Evolutionary conservation across 2,113 vertebrate species (phyloP).

Genomic region (Nothocercus julius): DNA sequence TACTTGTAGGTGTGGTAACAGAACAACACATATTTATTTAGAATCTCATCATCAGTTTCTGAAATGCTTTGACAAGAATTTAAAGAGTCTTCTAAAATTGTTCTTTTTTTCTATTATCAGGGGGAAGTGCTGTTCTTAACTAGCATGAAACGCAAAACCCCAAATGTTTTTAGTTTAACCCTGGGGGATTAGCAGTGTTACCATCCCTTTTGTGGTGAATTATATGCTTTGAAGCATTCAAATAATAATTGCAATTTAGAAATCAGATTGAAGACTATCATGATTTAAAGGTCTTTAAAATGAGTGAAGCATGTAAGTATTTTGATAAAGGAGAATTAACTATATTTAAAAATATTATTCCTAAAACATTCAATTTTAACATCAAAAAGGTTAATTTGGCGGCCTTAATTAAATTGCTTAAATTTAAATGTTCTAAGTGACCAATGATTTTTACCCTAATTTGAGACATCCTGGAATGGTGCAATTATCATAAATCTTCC

Average conservation of each 20-base stretch:
- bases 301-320: not conserved
- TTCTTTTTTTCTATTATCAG: not conserved
- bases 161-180: not conserved
- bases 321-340: conserved; percentile 12
- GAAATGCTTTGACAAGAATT: not conserved
- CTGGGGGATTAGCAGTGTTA: not conserved
- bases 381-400: not conserved
- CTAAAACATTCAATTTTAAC: not conserved
- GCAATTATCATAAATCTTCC: not conserved
- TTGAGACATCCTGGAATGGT: not conserved
- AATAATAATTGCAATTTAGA: not conserved
- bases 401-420: conserved; percentile 8
- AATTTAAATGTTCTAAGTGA: not conserved
- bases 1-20: not conserved
- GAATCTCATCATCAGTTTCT: not conserved
- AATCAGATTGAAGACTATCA: not conserved
- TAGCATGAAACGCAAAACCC: not conserved
- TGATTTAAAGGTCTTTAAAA: conserved; percentile 33
- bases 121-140: not conserved
- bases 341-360: conserved; percentile 23
- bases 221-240: not conserved
- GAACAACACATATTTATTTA: not conserved
- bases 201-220: not conserved
- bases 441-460: not conserved
- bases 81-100: not conserved